Evolutionary conservation across 2,797 vertebrate species (phyloP).

Genomic region (Selene dorsalis): DNA sequence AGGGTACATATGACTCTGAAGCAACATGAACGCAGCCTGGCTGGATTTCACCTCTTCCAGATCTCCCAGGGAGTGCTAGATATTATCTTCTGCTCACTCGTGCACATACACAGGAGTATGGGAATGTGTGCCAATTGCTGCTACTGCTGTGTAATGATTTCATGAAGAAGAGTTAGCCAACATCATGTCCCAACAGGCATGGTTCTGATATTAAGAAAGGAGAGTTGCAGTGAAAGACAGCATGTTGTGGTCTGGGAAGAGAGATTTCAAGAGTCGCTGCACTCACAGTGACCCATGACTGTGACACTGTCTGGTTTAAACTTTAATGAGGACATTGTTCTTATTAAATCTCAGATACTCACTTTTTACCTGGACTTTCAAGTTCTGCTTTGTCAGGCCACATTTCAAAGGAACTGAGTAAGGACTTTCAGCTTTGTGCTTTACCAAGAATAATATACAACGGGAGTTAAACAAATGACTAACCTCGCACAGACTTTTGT

Average conservation of each 20-base stretch:
- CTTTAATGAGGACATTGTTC: slow-evolving; percentile 52
- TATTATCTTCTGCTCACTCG: slow-evolving; percentile 5
- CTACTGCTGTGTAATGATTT: slow-evolving; percentile 37
- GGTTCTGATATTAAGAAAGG: slow-evolving; percentile 36
- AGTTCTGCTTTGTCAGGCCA: slow-evolving; percentile 21
- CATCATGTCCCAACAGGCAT: slow-evolving; percentile 60
- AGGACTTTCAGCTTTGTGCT: slow-evolving; percentile 12
- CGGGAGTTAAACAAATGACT: slow-evolving; percentile 30
- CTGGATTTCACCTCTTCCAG: slow-evolving; percentile 42
- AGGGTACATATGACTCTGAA: slow-evolving; percentile 7
- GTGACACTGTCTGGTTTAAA: slow-evolving; percentile 49
- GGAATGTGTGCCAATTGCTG: background rate
- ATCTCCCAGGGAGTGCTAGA: slow-evolving; percentile 19
- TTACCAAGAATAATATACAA: slow-evolving; percentile 15
- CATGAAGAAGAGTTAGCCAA: background rate
- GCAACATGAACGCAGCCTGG: slow-evolving; percentile 39
- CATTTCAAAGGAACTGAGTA: slow-evolving; percentile 18
- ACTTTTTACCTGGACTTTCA: slow-evolving; percentile 10
- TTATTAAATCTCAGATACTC: slow-evolving; percentile 34
- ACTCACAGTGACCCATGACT: slow-evolving; percentile 46
- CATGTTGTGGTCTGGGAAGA: slow-evolving; percentile 24
- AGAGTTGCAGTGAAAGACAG: slow-evolving; percentile 1
- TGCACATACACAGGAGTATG: background rate
- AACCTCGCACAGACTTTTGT: slow-evolving; percentile 38
- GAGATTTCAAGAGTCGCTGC: slow-evolving; percentile 41